phyloP scores from a whole-genome alignment of 2,113 vertebrate genomes.

The Notechis scutatus region DNA sequence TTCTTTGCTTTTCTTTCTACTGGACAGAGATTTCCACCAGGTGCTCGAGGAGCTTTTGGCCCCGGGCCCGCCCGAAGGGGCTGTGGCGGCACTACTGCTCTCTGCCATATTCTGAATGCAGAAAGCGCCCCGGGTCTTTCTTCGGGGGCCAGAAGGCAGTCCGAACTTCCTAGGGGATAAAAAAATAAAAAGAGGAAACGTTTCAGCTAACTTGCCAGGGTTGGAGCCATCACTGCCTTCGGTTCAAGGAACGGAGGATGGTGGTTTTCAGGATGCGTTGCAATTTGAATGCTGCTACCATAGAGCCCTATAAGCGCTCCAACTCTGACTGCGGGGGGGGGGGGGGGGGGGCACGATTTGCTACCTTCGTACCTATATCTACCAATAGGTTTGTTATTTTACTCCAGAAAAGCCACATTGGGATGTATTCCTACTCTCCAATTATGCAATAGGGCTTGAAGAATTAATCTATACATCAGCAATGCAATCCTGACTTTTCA shows the following conservation, averaged over 20 bases:
- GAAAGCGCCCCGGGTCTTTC: not conserved
- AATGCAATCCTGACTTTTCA: not conserved
- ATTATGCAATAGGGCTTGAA: not conserved
- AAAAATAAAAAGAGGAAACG: not conserved
- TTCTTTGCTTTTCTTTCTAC: slow-evolving; percentile 72
- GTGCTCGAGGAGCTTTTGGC: slow-evolving; percentile 32
- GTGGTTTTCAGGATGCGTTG: not conserved
- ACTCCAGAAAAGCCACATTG: not conserved
- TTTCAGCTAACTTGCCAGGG: not conserved
- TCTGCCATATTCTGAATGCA: slow-evolving; percentile 65
- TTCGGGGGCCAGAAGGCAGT: not conserved
- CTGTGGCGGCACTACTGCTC: slow-evolving; percentile 42
- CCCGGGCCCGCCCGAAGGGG: slow-evolving; percentile 10
- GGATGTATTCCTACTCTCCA: not conserved
- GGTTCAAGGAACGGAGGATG: not conserved
- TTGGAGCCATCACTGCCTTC: not conserved
- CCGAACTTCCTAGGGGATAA: not conserved
- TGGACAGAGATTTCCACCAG: slow-evolving; percentile 80
- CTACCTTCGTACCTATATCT: not conserved
- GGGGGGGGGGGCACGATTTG: not conserved
- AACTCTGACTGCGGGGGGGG: not conserved
- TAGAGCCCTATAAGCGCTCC: not conserved
- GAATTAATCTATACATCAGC: not conserved
- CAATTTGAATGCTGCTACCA: not conserved
- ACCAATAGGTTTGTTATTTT: not conserved